These are phyloP conservation scores for Alfaro cultratus DNA, from an alignment of 2,797 vertebrate species.

Conservation along the genomic window DNA sequence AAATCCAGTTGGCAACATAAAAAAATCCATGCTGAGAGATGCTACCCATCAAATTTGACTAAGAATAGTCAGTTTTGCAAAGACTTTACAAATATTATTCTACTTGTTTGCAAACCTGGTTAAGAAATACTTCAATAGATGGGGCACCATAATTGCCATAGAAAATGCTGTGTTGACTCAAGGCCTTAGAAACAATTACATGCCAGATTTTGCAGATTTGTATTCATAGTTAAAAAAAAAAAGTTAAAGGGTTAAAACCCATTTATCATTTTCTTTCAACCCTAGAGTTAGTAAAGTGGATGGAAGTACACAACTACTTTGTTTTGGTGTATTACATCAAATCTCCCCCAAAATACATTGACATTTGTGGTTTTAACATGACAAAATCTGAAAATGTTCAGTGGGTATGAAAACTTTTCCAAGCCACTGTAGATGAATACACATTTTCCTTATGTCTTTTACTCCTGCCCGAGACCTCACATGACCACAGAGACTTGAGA, in stretches of 20 bases:
- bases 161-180: not conserved
- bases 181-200: not conserved
- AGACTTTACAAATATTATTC: not conserved
- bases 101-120: not conserved
- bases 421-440: not conserved
- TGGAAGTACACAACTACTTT: not conserved
- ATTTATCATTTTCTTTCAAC: not conserved
- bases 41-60: not conserved
- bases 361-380: not conserved
- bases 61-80: not conserved
- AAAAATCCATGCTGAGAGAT: not conserved
- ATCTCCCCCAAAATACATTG: not conserved
- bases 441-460: constrained; percentile 13
- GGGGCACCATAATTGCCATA: not conserved
- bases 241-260: not conserved
- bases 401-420: too few species aligned
- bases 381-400: not conserved
- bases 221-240: not conserved
- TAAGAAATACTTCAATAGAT: not conserved
- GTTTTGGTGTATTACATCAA: not conserved
- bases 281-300: not conserved
- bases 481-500: constrained; percentile 60
- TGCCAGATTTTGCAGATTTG: not conserved
- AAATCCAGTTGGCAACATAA: not conserved
- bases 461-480: constrained; percentile 48